These are phyloP conservation scores for Alouatta palliata DNA, from an alignment of 2,113 vertebrate species.

Conservation along the genomic window DNA sequence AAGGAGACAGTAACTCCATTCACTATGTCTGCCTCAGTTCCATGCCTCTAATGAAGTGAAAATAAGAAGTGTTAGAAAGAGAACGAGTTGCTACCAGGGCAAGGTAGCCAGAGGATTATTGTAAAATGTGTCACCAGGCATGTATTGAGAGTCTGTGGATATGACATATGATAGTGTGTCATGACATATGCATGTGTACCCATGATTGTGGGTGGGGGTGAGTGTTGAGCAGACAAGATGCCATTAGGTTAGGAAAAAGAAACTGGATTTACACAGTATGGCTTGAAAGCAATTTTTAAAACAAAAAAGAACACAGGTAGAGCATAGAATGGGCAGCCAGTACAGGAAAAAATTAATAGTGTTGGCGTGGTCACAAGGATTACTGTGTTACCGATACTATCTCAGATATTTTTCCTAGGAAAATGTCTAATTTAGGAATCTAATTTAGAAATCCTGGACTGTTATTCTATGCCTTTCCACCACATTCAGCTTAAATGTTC, in stretches of 20 bases:
- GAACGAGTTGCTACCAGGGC: background rate
- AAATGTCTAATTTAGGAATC: conserved; percentile 19
- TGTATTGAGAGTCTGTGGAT: background rate
- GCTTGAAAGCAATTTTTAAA: conserved; percentile 3
- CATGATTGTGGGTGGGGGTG: background rate
- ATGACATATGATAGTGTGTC: background rate
- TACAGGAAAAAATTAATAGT: background rate
- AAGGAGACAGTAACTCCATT: conserved; percentile 3
- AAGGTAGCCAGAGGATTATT: background rate
- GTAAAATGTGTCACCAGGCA: background rate
- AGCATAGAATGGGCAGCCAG: background rate
- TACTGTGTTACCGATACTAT: background rate
- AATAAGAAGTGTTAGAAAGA: background rate
- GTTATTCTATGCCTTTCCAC: background rate
- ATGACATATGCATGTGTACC: background rate
- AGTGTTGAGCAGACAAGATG: background rate
- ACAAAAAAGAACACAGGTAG: background rate
- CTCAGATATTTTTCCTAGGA: background rate
- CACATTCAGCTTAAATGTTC: conserved; percentile 38
- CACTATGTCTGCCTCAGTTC: background rate
- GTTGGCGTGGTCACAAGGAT: background rate
- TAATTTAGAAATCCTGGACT: conserved; percentile 32
- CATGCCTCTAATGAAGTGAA: background rate
- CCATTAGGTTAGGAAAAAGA: conserved; percentile 1
- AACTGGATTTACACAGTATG: background rate